Evolutionary conservation across 2,888 invertebrate genomes (phyloP), one percentile per base, ranked within the genome.

Genomic region (Chrysolina oricalcia): DNA sequence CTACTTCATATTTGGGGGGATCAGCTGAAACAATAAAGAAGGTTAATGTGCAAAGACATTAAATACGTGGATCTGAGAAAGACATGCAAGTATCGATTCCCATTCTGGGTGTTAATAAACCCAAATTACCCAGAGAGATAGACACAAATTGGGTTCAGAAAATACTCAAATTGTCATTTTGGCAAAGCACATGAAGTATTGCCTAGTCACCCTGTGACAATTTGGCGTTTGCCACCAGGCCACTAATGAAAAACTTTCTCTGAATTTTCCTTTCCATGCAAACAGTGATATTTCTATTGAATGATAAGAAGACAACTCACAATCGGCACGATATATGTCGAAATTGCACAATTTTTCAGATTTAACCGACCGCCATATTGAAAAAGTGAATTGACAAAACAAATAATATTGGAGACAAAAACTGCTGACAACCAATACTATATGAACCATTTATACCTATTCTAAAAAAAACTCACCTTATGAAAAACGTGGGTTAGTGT

Each of bases 361-460:
- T 82, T 83, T 83, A 84, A 83, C 83, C 78, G 75, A 76, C 81
- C 84, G 81, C 85, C 85, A 86, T 86, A 84, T 86, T 86, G 85
- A 81, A 86, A 82, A 81, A 83, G 78, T 76, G 72, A 81, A 83
- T 82, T 81, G 81, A 83, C 84, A 84, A 83, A 81, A 82, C 80
- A 83, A 80, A 81, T 80, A 79, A 63, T 59, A 75, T 66, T 74
- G 72, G 73, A 73, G 75, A 77, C 76, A 78, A 77, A 78, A 75
- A 74, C 67, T 75, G 72, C 70, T 77, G 72, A 79, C 75, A 77
- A 74, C 74, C 76, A 76, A 75, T 73, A 72, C 63, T 72, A 69
- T 69, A 59, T 67, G 40, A 56, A 41, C 23, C 53, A 70, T 50
- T 41, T 35, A 46, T 63, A 27, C 41, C 40, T 40, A 19, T 21